Conservation (phyloP, 2,888 invertebrate genomes). For the Geophilus truncorum region DNA sequence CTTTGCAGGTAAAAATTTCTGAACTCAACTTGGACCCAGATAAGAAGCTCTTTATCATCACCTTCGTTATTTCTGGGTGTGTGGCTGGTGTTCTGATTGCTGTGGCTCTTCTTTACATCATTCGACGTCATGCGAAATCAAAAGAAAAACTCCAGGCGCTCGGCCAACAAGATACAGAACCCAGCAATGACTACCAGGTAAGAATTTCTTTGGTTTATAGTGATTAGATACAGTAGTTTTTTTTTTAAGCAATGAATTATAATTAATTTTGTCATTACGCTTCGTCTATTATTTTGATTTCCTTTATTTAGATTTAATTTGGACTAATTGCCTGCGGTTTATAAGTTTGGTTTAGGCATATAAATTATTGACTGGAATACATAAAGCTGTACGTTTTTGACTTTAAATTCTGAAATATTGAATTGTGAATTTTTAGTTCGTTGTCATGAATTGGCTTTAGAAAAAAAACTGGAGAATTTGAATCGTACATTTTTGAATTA, state of each 20-base stretch:
- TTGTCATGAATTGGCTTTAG: too few relatives aligned
- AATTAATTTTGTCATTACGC: too few relatives aligned
- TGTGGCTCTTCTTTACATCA: slow-evolving; percentile 61
- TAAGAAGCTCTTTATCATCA: slow-evolving; percentile 53
- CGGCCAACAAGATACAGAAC: slow-evolving; percentile 66
- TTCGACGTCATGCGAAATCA: slow-evolving; percentile 68
- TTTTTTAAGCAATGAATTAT: neutral
- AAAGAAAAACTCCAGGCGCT: slow-evolving; percentile 78
- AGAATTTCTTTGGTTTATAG: slow-evolving; percentile 12
- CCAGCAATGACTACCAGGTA: slow-evolving; percentile 88
- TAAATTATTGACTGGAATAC: too few relatives aligned
- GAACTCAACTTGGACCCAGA: slow-evolving; percentile 42
- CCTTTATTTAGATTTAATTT: too few relatives aligned
- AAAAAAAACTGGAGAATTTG: too few relatives aligned
- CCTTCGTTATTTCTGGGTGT: slow-evolving; percentile 60
- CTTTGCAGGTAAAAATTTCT: slow-evolving; percentile 40
- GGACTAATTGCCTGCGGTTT: too few relatives aligned
- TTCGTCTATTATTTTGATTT: too few relatives aligned
- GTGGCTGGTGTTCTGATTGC: slow-evolving; percentile 59
- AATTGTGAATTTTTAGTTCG: too few relatives aligned
- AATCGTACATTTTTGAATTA: too few relatives aligned
- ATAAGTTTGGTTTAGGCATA: too few relatives aligned
- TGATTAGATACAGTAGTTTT: neutral
- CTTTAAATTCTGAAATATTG: too few relatives aligned
- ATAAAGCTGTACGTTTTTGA: too few relatives aligned